A percentile compares a stretch with the other conserved stretches of the same genome.
Conservation (phyloP, 2,113 vertebrate species). For the Anser brachyrhynchus region DNA sequence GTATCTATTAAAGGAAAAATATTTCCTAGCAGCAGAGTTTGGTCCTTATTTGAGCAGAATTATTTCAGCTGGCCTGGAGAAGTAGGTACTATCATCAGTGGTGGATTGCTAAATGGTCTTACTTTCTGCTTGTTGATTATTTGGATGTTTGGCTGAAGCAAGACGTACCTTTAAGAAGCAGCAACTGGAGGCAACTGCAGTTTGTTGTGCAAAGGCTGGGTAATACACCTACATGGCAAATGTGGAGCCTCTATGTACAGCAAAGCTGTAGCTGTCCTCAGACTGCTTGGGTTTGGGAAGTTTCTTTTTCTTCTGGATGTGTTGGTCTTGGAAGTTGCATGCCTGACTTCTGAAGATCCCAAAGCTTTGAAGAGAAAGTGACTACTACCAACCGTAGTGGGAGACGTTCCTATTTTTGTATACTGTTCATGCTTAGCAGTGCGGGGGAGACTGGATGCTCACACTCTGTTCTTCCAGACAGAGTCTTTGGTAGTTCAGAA, state of each 20-base stretch:
- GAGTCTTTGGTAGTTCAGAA: not conserved
- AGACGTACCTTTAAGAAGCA: too few relatives aligned
- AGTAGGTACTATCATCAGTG: not conserved
- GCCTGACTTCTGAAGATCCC: too few relatives aligned
- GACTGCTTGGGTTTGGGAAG: not conserved
- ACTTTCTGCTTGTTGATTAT: not conserved
- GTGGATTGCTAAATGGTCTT: not conserved
- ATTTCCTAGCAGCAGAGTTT: not conserved
- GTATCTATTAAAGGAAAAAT: accelerated
- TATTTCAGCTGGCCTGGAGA: not conserved
- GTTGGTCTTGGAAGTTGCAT: too few relatives aligned
- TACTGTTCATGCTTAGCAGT: too few relatives aligned
- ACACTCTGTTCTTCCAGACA: not conserved
- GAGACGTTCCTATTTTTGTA: not conserved
- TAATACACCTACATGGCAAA: not conserved
- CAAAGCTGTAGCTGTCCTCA: not conserved
- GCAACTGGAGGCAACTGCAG: not conserved
- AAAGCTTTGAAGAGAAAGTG: not conserved
- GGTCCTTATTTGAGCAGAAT: not conserved
- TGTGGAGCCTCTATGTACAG: not conserved
- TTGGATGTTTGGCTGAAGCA: not conserved
- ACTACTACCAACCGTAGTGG: not conserved
- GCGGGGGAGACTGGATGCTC: not conserved
- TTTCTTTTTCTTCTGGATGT: not conserved
- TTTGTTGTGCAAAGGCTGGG: not conserved